phyloP scores from a whole-genome alignment of 2,113 vertebrate genomes.

The human region DNA sequence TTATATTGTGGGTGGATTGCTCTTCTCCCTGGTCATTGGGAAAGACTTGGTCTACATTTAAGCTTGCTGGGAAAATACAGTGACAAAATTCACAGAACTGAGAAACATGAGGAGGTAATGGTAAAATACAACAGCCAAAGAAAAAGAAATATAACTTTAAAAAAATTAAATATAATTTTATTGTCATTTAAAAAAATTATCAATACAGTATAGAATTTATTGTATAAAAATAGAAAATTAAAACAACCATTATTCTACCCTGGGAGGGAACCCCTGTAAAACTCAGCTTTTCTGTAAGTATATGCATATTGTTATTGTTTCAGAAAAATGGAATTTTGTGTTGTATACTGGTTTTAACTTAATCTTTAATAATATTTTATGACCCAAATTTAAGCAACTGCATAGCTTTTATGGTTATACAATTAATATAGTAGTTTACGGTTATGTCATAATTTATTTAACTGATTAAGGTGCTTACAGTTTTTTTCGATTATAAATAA shows the following conservation, averaged over 20 bases:
- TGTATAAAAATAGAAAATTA: neutral
- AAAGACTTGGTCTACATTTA: constrained; percentile 8
- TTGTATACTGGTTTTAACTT: neutral
- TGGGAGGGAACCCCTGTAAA: neutral
- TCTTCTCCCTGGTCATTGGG: neutral
- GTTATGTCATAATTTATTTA: neutral
- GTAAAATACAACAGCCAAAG: neutral
- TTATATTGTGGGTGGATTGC: neutral
- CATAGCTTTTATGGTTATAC: neutral
- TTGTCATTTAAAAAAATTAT: neutral
- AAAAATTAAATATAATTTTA: neutral
- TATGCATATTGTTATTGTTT: neutral
- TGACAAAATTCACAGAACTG: neutral
- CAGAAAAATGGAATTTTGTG: neutral
- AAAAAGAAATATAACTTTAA: neutral
- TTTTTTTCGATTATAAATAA: constrained; percentile 3
- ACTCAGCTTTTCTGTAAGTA: neutral
- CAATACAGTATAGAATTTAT: neutral
- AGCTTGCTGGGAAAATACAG: neutral
- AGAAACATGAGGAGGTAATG: neutral
- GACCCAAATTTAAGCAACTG: neutral
- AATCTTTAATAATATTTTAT: constrained; percentile 20
- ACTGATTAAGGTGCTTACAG: neutral
- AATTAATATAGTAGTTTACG: neutral
- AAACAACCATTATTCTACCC: neutral